A percentile compares a stretch with the other conserved stretches of the same genome.
These are phyloP conservation scores for Drosophila maculinotata DNA, from an alignment of 2,888 invertebrate species.

Conservation along the genomic window DNA sequence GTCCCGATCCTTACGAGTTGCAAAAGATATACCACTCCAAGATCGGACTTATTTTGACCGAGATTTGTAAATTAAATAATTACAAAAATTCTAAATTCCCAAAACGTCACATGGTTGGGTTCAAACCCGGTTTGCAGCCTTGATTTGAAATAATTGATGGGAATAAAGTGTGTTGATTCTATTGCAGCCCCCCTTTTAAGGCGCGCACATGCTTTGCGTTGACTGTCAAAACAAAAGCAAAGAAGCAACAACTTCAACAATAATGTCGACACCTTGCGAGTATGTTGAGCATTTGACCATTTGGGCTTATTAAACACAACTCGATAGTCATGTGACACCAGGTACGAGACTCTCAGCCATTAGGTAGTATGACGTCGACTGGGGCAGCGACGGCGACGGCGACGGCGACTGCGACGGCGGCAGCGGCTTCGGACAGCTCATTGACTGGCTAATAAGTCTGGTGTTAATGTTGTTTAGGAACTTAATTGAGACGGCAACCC, in stretches of 20 bases:
- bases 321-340: conserved; percentile 70
- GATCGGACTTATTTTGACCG: too few species aligned
- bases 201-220: conserved; percentile 27
- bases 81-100: too few species aligned
- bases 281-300: conserved; percentile 37
- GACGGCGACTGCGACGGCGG: too few species aligned
- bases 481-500: conserved; percentile 48
- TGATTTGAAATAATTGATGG: too few species aligned
- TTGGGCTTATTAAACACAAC: conserved; percentile 67
- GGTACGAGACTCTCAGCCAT: conserved; percentile 36
- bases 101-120: too few species aligned
- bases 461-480: conserved; percentile 48
- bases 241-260: conserved; percentile 14
- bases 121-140: too few species aligned
- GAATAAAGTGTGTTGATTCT: too few species aligned
- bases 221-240: conserved; percentile 15
- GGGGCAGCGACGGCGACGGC: too few species aligned
- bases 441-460: conserved; percentile 57
- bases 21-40: too few species aligned
- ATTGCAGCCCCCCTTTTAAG: conserved; percentile 4
- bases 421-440: conserved; percentile 22
- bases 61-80: too few species aligned
- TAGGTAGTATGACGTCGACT: conserved; percentile 10
- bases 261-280: conserved; percentile 66
- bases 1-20: too few species aligned